Evolutionary conservation across 2,113 vertebrate genomes (phyloP).

Genomic region (Mionectes macconnelli): DNA sequence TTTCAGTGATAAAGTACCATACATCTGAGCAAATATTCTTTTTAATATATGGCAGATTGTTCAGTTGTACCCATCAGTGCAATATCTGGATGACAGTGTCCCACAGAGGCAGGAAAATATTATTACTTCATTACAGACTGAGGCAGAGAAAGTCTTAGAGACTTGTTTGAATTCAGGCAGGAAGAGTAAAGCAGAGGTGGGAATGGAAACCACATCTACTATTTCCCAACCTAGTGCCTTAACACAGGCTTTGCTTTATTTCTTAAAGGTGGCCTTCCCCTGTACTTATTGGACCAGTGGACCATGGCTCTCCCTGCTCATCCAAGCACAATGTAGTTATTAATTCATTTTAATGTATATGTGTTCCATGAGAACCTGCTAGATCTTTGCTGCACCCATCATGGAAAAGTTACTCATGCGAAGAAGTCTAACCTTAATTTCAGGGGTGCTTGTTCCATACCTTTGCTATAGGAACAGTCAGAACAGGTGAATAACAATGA

Average conservation of each 20-base stretch:
- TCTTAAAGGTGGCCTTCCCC: background rate
- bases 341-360: background rate
- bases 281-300: background rate
- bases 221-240: background rate
- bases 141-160: background rate
- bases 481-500: background rate
- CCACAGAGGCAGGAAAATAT: background rate
- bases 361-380: rapidly evolving
- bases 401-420: background rate
- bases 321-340: background rate
- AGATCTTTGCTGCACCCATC: background rate
- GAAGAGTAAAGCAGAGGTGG: background rate
- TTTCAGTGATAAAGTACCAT: background rate
- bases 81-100: background rate
- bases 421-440: background rate
- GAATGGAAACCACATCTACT: background rate
- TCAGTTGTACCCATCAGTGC: background rate
- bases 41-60: background rate
- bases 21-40: background rate
- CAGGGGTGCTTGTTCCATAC: background rate
- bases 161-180: background rate
- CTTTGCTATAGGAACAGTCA: background rate
- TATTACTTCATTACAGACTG: background rate
- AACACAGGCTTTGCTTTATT: background rate
- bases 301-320: background rate